phyloP scores from a whole-genome alignment of 2,113 vertebrate species.

The Canis aureus region DNA sequence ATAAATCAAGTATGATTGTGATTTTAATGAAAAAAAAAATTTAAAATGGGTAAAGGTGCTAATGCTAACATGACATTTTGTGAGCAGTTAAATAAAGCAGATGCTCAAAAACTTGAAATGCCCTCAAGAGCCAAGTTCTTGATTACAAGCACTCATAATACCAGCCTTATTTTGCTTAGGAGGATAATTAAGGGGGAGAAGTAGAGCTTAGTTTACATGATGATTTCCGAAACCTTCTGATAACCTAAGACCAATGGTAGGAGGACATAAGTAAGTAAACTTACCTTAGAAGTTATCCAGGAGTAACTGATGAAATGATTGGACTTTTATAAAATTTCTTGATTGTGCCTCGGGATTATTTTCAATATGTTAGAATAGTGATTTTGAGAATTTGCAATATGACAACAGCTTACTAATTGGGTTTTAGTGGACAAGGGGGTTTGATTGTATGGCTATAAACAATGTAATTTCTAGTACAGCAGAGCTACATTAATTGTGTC shows the following conservation, averaged over 20 bases:
- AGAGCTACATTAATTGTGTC: neutral
- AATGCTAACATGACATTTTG: slow-evolving; percentile 27
- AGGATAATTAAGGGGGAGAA: neutral
- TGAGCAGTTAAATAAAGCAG: slow-evolving; percentile 57
- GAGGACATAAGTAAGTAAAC: neutral
- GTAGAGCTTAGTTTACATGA: neutral
- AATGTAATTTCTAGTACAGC: neutral
- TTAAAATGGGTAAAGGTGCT: neutral
- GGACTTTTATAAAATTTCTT: neutral
- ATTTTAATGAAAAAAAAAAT: slow-evolving; percentile 49
- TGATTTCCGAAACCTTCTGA: slow-evolving; percentile 35
- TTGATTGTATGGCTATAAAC: neutral
- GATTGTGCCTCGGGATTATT: neutral
- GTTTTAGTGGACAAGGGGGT: neutral
- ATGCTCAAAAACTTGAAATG: slow-evolving; percentile 48
- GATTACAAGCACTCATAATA: slow-evolving; percentile 20
- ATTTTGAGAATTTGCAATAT: neutral
- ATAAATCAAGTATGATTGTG: neutral
- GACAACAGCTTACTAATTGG: neutral
- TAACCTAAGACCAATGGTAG: neutral
- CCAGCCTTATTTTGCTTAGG: neutral
- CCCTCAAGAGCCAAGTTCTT: slow-evolving; percentile 35
- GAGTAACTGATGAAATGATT: neutral
- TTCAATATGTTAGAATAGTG: neutral
- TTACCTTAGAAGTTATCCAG: neutral